Percentiles rank a stretch among this genome's conserved stretches.
Evolutionary conservation across 2,888 invertebrate species (phyloP).

Genomic region (Netelia inedita): DNA sequence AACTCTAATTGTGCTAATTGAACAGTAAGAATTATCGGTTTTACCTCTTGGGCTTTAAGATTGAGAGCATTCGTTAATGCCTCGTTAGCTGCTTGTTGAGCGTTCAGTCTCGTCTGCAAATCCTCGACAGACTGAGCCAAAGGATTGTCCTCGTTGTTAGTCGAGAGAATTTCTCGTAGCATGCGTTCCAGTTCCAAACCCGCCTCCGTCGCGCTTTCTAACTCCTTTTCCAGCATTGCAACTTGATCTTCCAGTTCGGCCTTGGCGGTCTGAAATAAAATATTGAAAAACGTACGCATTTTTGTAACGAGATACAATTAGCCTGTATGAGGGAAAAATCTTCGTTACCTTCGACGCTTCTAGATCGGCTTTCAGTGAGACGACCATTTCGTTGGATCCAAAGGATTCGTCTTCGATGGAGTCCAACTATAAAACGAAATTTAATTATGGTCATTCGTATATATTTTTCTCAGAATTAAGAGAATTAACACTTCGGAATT

Average conservation of each 20-base stretch:
- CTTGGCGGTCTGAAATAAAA: conserved; percentile 82
- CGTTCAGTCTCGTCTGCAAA: conserved; percentile 88
- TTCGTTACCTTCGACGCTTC: conserved; percentile 85
- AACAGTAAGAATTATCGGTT: conserved; percentile 7
- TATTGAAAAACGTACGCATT: conserved; percentile 13
- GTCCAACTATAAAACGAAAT: conserved; percentile 82
- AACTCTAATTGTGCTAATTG: conserved; percentile 8
- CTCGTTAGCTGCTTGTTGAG: conserved; percentile 88
- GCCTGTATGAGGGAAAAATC: conserved; percentile 16
- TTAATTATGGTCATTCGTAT: conserved; percentile 1
- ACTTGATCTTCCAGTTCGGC: conserved; percentile 89
- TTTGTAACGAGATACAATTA: conserved; percentile 24
- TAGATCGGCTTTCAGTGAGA: conserved; percentile 89
- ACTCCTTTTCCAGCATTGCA: conserved; percentile 89
- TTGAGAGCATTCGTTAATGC: conserved; percentile 84
- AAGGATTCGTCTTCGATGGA: conserved; percentile 91
- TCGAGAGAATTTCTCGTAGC: conserved; percentile 88
- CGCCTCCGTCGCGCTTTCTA: conserved; percentile 93
- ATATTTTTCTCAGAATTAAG: conserved; percentile 11
- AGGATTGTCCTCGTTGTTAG: conserved; percentile 88
- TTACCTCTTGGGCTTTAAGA: conserved; percentile 84
- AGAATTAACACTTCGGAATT: not conserved
- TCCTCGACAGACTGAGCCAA: conserved; percentile 89
- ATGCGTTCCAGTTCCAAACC: conserved; percentile 91
- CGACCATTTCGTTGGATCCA: conserved; percentile 91